phyloP scores from a whole-genome alignment of 2,113 vertebrate genomes.

The Mus pahari region DNA sequence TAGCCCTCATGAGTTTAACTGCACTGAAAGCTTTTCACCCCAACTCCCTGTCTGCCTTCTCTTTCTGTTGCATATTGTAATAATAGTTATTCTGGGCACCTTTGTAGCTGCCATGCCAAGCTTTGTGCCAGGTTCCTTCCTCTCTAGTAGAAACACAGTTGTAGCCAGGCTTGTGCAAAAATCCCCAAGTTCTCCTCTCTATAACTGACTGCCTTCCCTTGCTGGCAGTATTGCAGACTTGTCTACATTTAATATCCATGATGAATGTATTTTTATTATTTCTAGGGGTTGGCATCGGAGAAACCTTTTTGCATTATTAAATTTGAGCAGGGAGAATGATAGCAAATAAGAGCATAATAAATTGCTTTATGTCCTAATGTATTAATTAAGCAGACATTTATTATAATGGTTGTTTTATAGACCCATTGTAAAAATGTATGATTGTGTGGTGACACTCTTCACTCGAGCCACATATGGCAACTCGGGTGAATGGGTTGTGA shows the following conservation, averaged over 20 bases:
- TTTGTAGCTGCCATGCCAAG: conserved; percentile 66
- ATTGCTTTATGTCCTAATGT: conserved; percentile 88
- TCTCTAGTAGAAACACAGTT: conserved; percentile 26
- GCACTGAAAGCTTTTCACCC: conserved; percentile 86
- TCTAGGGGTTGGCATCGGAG: conserved; percentile 86
- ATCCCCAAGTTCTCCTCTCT: conserved; percentile 67
- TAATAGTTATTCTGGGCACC: conserved; percentile 82
- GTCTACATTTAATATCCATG: conserved; percentile 83
- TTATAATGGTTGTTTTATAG: conserved; percentile 88
- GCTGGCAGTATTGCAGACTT: conserved; percentile 75
- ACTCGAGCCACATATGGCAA: conserved; percentile 72
- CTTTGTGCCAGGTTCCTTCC: conserved; percentile 69
- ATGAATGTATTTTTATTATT: conserved; percentile 88
- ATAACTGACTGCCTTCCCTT: conserved; percentile 73
- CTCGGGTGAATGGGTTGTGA: conserved; percentile 71
- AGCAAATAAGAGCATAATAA: conserved; percentile 88
- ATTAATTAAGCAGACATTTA: conserved; percentile 91
- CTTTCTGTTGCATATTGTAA: conserved; percentile 76
- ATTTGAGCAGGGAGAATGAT: conserved; percentile 86
- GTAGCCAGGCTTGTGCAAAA: conserved; percentile 72
- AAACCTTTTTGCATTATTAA: conserved; percentile 90
- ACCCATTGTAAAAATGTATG: conserved; percentile 86
- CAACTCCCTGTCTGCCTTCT: conserved; percentile 60
- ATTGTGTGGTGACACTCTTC: conserved; percentile 78
- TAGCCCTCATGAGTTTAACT: conserved; percentile 89